Percentiles rank a stretch among this genome's conserved stretches.
phyloP scores from a whole-genome alignment of 2,797 vertebrate species.

The Propithecus deckenii region DNA sequence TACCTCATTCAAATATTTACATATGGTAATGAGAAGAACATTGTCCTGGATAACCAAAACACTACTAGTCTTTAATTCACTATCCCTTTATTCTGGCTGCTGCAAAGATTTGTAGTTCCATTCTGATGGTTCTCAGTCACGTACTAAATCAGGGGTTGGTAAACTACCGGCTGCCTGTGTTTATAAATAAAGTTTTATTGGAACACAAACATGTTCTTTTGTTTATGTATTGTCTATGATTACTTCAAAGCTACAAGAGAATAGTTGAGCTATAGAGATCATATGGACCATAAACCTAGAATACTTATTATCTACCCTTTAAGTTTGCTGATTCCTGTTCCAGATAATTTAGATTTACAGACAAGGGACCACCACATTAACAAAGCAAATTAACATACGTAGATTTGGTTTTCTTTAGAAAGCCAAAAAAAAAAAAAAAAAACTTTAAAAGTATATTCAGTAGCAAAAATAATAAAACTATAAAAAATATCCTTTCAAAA shows the following conservation, averaged over 20 bases:
- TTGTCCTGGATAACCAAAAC: background rate
- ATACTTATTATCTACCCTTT: background rate
- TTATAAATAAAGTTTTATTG: background rate
- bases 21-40: background rate
- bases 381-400: background rate
- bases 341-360: constrained; percentile 15
- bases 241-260: background rate
- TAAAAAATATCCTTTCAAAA: background rate
- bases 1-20: background rate
- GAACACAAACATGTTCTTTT: background rate
- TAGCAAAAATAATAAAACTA: background rate
- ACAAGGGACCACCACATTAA: background rate
- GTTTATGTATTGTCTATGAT: background rate
- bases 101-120: background rate
- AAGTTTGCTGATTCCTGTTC: background rate
- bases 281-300: background rate
- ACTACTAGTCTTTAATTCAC: background rate
- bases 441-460: background rate
- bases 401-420: background rate
- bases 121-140: background rate
- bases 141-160: background rate
- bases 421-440: background rate
- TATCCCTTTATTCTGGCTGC: background rate
- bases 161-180: background rate
- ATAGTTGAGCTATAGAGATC: background rate